A percentile compares a stretch with the other conserved stretches of the same genome.
Evolutionary conservation across 2,888 invertebrate genomes (phyloP).

Genomic region (Cantharis lateralis): DNA sequence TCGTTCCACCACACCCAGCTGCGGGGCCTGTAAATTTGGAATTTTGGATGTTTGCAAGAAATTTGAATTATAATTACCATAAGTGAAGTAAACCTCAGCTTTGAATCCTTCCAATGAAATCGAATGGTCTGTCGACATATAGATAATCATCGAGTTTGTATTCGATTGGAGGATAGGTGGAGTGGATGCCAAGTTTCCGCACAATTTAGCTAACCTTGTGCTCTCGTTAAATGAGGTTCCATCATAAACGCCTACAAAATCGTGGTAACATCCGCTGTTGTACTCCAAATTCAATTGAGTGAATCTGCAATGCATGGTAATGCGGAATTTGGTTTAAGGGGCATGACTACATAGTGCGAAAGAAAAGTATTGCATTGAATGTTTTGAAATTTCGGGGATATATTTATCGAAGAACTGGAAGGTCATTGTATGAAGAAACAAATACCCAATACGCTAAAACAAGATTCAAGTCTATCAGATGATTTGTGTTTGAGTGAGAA

Average conservation of each 20-base stretch:
- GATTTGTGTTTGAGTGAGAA: too few relatives aligned
- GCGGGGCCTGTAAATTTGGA: conserved; percentile 50
- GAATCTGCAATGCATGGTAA: conserved; percentile 49
- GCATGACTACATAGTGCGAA: too few relatives aligned
- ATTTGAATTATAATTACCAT: conserved; percentile 45
- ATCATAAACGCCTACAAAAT: conserved; percentile 68
- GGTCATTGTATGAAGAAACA: too few relatives aligned
- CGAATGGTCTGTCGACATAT: conserved; percentile 56
- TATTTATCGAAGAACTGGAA: too few relatives aligned
- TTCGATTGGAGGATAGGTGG: conserved; percentile 64
- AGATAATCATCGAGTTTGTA: conserved; percentile 63
- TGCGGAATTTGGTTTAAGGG: background rate
- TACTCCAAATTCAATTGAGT: conserved; percentile 62
- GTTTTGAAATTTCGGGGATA: too few relatives aligned
- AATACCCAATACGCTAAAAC: too few relatives aligned
- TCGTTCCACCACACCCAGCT: conserved; percentile 71
- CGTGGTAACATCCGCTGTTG: conserved; percentile 59
- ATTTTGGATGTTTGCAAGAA: too few relatives aligned
- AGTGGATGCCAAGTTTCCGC: conserved; percentile 66
- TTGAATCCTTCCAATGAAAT: conserved; percentile 61
- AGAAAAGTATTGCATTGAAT: too few relatives aligned
- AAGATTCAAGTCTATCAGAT: too few relatives aligned
- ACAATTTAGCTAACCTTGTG: conserved; percentile 63
- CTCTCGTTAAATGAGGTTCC: conserved; percentile 46
- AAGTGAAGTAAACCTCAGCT: conserved; percentile 65